These are phyloP conservation scores for Anas platyrhynchos DNA, from an alignment of 2,113 vertebrate species.

Conservation along the genomic window DNA sequence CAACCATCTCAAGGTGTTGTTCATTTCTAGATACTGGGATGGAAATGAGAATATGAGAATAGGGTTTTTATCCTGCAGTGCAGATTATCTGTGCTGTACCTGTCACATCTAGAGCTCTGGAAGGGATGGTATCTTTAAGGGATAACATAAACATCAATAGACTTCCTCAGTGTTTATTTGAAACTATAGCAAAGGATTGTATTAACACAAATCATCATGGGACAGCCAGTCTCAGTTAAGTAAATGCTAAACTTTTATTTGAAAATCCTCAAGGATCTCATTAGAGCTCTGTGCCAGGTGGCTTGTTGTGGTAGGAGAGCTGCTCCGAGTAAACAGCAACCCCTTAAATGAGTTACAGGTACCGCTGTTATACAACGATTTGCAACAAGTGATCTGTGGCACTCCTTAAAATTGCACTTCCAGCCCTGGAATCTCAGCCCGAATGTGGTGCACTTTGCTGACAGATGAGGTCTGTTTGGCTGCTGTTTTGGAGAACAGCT, in stretches of 20 bases:
- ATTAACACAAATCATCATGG: not conserved
- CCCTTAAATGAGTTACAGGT: constrained; percentile 26
- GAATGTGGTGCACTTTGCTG: not conserved
- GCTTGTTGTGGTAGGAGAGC: not conserved
- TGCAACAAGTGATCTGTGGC: not conserved
- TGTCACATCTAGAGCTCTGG: not conserved
- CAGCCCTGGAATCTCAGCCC: not conserved
- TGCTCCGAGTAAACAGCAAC: constrained; percentile 19
- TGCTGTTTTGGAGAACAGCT: not conserved
- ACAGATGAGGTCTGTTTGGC: not conserved
- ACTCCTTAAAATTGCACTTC: not conserved
- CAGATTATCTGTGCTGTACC: not conserved
- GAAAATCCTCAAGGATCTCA: constrained; percentile 60
- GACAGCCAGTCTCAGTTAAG: constrained; percentile 2
- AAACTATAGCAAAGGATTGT: constrained; percentile 3
- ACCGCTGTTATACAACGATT: not conserved
- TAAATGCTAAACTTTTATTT: constrained; percentile 47
- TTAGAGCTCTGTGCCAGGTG: constrained; percentile 2
- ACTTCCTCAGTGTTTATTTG: not conserved
- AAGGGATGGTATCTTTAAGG: not conserved
- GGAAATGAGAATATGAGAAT: not conserved
- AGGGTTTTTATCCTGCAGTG: not conserved
- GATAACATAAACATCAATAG: not conserved
- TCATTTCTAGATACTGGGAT: not conserved
- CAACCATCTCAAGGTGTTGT: not conserved